Evolutionary conservation across 2,113 vertebrate species (phyloP).

Genomic region (Vidua macroura): DNA sequence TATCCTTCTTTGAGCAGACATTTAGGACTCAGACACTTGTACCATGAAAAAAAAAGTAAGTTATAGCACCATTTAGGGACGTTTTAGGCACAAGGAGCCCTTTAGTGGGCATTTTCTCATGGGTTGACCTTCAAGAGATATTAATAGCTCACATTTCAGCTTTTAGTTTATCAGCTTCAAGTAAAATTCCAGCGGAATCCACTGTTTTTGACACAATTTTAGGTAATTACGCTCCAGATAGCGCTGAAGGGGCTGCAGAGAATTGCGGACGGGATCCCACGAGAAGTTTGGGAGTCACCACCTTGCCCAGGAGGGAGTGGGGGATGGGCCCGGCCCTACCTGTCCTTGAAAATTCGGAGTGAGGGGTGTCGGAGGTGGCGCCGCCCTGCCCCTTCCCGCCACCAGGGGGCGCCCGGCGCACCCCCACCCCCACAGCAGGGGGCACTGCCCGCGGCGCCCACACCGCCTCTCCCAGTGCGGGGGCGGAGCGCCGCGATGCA

Average conservation of each 20-base stretch:
- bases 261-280: accelerated
- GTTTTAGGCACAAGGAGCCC: neutral
- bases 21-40: neutral
- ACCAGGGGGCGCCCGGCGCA: neutral
- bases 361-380: accelerated
- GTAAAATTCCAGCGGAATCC: neutral
- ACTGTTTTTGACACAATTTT: neutral
- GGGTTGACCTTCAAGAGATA: accelerated
- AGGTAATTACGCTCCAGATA: accelerated
- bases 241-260: neutral
- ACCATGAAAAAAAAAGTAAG: neutral
- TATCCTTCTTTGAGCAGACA: neutral
- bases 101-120: neutral
- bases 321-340: accelerated
- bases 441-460: neutral
- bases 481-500: neutral
- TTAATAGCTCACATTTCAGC: neutral
- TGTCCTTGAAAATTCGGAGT: neutral
- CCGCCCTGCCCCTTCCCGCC: neutral
- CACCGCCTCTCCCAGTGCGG: neutral
- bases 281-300: neutral
- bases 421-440: neutral
- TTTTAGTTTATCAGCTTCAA: neutral
- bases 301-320: accelerated
- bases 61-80: neutral